phyloP scores from a whole-genome alignment of 2,113 vertebrate genomes.

The Sarotherodon lohbergeri region DNA sequence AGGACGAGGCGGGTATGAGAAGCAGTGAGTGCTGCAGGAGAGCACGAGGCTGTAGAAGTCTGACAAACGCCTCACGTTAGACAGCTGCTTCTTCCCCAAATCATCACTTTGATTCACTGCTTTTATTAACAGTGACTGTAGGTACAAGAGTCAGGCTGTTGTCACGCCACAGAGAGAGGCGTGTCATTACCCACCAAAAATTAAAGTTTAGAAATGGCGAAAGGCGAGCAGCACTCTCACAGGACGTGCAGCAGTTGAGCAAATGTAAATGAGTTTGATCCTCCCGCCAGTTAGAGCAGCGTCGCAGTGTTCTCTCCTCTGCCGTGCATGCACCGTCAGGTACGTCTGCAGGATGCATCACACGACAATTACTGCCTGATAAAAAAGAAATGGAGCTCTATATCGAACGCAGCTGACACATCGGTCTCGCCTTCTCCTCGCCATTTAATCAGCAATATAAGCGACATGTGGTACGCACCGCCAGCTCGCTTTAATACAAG shows the following conservation, averaged over 20 bases:
- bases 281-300: neutral
- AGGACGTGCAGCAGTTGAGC: neutral
- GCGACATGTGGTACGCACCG: neutral
- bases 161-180: fast-evolving
- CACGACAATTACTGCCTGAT: neutral
- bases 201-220: neutral
- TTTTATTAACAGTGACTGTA: neutral
- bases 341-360: neutral
- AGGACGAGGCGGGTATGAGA: neutral
- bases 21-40: neutral
- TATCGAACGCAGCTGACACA: neutral
- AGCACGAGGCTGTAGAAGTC: neutral
- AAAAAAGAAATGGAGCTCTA: neutral
- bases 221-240: neutral
- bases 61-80: neutral
- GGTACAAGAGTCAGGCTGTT: neutral
- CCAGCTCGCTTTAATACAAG: neutral
- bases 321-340: neutral
- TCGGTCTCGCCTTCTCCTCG: neutral
- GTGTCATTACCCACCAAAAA: neutral
- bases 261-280: neutral
- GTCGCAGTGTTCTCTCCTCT: neutral
- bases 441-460: neutral
- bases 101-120: neutral
- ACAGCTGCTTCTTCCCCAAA: neutral